Evolutionary conservation across 2,888 invertebrate species (phyloP), one percentile per base, ranked within the genome.

Genomic region (Ophion slaviceki): DNA sequence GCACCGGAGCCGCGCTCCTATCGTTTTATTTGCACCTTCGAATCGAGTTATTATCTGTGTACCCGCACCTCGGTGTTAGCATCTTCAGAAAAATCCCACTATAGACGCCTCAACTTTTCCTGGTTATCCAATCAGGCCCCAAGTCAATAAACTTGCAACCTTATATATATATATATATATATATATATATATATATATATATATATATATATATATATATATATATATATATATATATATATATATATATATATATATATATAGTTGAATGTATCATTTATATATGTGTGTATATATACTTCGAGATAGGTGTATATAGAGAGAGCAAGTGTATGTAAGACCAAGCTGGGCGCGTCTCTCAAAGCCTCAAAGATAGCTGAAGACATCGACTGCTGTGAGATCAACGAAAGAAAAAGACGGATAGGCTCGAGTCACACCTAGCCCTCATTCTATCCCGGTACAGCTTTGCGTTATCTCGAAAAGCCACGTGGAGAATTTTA

Each of bases 111-210:
- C 72, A 2, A 66, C 62, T 72, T 80, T 80, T 80, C 72, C 62
- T 20, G n/a, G 67, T 86, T 82, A 86, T 86, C 82, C 85, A 82
- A 86, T 86, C 82, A 77, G 45, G 40, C 53, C 61, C 61, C 66
- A 62, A 76, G 82, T 82, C 82, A 86, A 82, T 72, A 82, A 86
- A 80, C 82, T 72, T 45, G 62, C 57, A 57, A 24, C 67, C 45
- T 40, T 66, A 71, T 20, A 71, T 40, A 6, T 40, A 74, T 59
- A n/a, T n/a, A n/a, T 53, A 28, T 53, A 45, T 24, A 40, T 40
- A 8, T 40, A 8, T 40, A 40, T 40, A 1, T 40, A 10, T 45
- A 36, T 67, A 36, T 20, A 59, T 36, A 72, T 64, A 61, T 53
- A 28, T 53, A 45, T 24, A 40, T 40, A 8, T 40, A 8, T 40